These are phyloP conservation scores for Anguilla obscura DNA, from an alignment of 2,797 vertebrate species.

Conservation along the genomic window DNA sequence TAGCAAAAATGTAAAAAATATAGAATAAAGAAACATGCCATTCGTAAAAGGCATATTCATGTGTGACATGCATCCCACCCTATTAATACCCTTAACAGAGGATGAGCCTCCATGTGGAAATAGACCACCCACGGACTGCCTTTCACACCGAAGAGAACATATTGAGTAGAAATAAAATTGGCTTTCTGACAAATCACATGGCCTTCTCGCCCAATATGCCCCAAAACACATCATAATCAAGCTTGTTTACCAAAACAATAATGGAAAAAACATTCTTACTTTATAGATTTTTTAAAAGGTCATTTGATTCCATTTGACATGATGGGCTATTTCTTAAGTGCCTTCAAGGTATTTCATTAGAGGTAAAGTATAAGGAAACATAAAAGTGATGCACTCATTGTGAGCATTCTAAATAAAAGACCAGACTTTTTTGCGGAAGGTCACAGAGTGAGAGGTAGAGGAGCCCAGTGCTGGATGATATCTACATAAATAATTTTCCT, in stretches of 20 bases:
- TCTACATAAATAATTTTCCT: neutral
- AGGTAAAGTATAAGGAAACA: neutral
- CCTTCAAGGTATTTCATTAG: neutral
- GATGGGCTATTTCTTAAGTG: neutral
- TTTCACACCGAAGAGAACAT: neutral
- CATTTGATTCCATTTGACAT: neutral
- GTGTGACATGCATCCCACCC: neutral
- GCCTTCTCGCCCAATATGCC: neutral
- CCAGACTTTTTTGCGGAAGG: neutral
- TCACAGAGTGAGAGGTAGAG: neutral
- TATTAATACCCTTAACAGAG: neutral
- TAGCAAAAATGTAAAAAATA: neutral
- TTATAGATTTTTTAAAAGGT: slow-evolving; percentile 1
- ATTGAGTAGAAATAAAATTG: neutral
- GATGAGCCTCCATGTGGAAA: neutral
- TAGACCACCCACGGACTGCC: neutral
- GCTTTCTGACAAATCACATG: neutral
- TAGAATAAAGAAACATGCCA: neutral
- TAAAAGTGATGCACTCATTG: neutral
- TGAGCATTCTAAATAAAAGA: neutral
- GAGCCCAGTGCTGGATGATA: neutral
- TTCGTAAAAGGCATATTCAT: neutral
- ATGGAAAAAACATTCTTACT: neutral
- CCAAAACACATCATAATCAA: neutral
- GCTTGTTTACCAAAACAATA: neutral